Percentiles rank a stretch among this genome's conserved stretches.
Evolutionary conservation across 2,113 vertebrate genomes (phyloP).

Genomic region (Melanostigma gelatinosum): DNA sequence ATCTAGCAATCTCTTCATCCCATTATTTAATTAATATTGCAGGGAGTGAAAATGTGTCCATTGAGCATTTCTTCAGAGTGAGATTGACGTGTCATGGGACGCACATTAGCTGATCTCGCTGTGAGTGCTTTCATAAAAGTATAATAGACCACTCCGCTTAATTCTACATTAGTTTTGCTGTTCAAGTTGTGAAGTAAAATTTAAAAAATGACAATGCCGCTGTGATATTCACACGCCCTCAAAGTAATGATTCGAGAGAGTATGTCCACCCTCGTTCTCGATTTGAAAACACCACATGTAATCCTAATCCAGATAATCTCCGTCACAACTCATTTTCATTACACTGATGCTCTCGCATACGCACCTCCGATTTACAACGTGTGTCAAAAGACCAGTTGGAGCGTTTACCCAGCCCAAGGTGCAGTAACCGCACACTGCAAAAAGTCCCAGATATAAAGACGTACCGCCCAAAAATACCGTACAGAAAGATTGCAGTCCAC

Average conservation of each 20-base stretch:
- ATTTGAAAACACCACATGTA: conserved; percentile 44
- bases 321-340: conserved; percentile 46
- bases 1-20: neutral
- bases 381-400: conserved; percentile 6
- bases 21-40: neutral
- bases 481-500: neutral
- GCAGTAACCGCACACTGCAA: conserved; percentile 1
- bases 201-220: conserved; percentile 35
- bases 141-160: conserved; percentile 15
- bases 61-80: neutral
- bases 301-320: conserved; percentile 69
- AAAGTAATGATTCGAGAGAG: conserved; percentile 36
- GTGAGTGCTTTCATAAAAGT: conserved; percentile 14
- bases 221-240: conserved; percentile 40
- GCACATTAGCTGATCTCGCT: conserved; percentile 10
- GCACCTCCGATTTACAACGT: conserved; percentile 1
- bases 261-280: conserved; percentile 34
- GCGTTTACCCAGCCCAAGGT: neutral
- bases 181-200: conserved; percentile 29
- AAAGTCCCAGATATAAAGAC: conserved; percentile 15
- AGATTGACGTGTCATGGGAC: conserved; percentile 13
- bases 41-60: neutral
- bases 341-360: conserved; percentile 23
- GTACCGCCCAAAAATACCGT: neutral
- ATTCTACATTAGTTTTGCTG: conserved; percentile 10